Percentiles rank a stretch among this genome's conserved stretches.
Evolutionary conservation across 2,113 vertebrate species (phyloP).

Genomic region (Rhynchomys soricoides): DNA sequence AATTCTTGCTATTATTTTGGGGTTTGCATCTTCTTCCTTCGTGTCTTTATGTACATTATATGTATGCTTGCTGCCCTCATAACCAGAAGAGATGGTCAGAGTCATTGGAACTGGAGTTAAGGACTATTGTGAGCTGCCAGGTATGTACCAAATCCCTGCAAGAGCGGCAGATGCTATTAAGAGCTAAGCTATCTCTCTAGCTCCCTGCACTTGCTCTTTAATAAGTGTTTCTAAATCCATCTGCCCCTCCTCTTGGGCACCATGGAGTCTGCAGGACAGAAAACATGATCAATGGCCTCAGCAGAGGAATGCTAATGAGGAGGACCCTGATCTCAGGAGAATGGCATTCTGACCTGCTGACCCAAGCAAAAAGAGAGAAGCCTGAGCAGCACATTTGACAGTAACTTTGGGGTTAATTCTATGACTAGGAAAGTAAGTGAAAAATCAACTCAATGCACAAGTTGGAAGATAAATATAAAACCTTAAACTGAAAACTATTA

Average conservation of each 20-base stretch:
- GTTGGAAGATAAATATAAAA: constrained; percentile 58
- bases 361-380: constrained; percentile 33
- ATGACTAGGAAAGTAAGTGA: constrained; percentile 61
- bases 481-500: constrained; percentile 65
- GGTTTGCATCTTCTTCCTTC: neutral
- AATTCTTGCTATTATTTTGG: neutral
- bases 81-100: neutral
- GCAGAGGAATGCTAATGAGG: constrained; percentile 69
- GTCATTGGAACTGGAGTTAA: neutral
- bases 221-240: constrained; percentile 54
- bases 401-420: constrained; percentile 60
- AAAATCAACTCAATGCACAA: constrained; percentile 58
- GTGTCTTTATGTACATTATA: neutral
- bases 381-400: constrained; percentile 43
- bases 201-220: neutral
- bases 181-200: neutral
- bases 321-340: constrained; percentile 61
- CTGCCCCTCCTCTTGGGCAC: constrained; percentile 50
- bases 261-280: constrained; percentile 23
- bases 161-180: neutral
- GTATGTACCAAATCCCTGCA: neutral
- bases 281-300: constrained; percentile 1
- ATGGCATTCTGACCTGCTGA: constrained; percentile 40
- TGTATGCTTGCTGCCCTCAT: neutral
- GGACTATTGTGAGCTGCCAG: neutral